Evolutionary conservation across 2,888 invertebrate genomes (phyloP).

Genomic region (Tetheella fluctuosa): DNA sequence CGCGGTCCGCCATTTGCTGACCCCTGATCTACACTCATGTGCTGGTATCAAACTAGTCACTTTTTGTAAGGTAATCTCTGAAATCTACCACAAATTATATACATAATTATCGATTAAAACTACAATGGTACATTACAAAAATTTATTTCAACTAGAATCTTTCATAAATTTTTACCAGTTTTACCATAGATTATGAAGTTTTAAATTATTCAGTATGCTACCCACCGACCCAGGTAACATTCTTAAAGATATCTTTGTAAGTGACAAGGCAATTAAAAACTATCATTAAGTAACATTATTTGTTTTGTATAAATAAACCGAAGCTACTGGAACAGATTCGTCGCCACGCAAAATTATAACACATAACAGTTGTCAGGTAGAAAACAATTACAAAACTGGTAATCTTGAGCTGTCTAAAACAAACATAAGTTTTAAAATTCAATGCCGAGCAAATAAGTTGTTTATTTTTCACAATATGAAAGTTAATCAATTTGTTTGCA

Average conservation of each 20-base stretch:
- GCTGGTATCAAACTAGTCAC: no score
- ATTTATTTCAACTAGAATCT: slow-evolving; percentile 76
- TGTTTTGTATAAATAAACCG: slow-evolving; percentile 41
- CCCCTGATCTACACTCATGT: no score
- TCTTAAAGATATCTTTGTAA: slow-evolving; percentile 17
- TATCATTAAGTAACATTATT: slow-evolving; percentile 62
- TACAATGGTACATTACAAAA: slow-evolving; percentile 65
- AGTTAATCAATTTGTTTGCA: not conserved
- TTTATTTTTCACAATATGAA: not conserved
- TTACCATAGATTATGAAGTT: slow-evolving; percentile 51
- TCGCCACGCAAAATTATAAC: slow-evolving; percentile 23
- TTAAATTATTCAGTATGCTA: slow-evolving; percentile 37
- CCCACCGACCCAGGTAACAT: slow-evolving; percentile 17
- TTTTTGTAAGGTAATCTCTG: no score
- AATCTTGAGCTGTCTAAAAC: slow-evolving; percentile 36
- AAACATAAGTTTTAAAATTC: slow-evolving; percentile 25
- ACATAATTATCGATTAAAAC: slow-evolving; percentile 36
- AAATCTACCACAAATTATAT: no score
- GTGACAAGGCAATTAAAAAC: slow-evolving; percentile 46
- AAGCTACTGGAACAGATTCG: slow-evolving; percentile 22
- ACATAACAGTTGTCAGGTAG: slow-evolving; percentile 33
- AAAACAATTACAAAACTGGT: slow-evolving; percentile 34
- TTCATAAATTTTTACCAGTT: slow-evolving; percentile 65
- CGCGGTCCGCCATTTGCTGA: no score
- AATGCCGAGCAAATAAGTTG: slow-evolving; percentile 26